Evolutionary conservation across 2,888 invertebrate genomes (phyloP).

Genomic region (Aporophyla nigra): DNA sequence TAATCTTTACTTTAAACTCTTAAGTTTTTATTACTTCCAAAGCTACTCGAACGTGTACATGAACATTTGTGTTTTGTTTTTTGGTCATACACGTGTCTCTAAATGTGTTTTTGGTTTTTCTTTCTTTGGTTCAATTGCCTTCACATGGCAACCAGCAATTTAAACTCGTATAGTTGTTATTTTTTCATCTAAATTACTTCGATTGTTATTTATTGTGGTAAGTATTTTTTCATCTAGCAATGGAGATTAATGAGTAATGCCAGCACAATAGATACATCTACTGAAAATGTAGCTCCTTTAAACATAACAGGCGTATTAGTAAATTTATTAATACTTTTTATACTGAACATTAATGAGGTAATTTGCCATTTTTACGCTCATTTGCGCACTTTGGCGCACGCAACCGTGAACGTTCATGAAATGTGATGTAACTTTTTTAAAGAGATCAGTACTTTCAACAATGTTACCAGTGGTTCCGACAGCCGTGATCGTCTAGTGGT

Average conservation of each 20-base stretch:
- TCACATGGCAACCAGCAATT: constrained; percentile 22
- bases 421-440: constrained; percentile 28
- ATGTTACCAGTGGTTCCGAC: constrained; percentile 58
- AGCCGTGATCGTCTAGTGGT: constrained; percentile 93
- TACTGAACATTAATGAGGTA: neutral
- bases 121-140: constrained; percentile 13
- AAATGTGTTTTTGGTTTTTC: constrained; percentile 28
- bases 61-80: constrained; percentile 6
- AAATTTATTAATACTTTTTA: neutral
- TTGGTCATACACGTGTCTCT: constrained; percentile 11
- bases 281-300: neutral
- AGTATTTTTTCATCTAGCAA: constrained; percentile 5
- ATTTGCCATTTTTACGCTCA: constrained; percentile 2
- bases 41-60: neutral
- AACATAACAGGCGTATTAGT: neutral
- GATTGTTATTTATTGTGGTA: constrained; percentile 7
- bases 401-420: constrained; percentile 34
- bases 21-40: constrained; percentile 3
- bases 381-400: constrained; percentile 31
- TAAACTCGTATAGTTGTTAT: constrained; percentile 26
- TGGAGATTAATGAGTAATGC: constrained; percentile 17
- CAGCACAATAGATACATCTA: neutral
- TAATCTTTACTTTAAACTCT: too few species aligned
- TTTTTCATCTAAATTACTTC: constrained; percentile 28
- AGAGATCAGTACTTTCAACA: constrained; percentile 64